These are phyloP conservation scores for Alauda arvensis DNA, from an alignment of 2,797 vertebrate species.

Conservation along the genomic window DNA sequence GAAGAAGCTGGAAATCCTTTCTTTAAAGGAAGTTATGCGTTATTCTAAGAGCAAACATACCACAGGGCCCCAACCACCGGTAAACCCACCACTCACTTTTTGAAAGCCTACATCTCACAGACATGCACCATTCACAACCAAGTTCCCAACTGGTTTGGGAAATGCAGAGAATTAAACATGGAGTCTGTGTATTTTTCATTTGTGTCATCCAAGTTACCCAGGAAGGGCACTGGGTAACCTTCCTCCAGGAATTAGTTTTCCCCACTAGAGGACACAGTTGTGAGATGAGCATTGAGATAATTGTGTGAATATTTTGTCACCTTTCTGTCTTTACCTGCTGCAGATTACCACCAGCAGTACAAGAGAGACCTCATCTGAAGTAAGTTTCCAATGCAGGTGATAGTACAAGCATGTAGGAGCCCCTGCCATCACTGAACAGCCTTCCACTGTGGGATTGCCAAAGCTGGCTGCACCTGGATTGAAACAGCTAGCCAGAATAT, in stretches of 20 bases:
- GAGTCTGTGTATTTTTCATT: not conserved
- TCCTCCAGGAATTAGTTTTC: not conserved
- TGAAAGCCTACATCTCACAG: not conserved
- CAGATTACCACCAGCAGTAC: not conserved
- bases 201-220: not conserved
- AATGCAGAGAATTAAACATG: not conserved
- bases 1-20: not conserved
- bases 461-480: not conserved
- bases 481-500: not conserved
- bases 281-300: not conserved
- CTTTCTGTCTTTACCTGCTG: not conserved
- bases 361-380: not conserved
- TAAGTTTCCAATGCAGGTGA: not conserved
- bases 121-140: rapidly evolving
- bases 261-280: not conserved
- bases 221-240: not conserved
- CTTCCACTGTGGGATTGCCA: not conserved
- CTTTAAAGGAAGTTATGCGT: not conserved
- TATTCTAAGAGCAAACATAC: not conserved
- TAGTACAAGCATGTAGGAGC: not conserved
- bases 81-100: not conserved
- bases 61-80: not conserved
- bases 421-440: not conserved
- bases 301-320: not conserved
- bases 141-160: not conserved